Evolutionary conservation across 1,140 invertebrate genomes (phyloP).

Genomic region (Caenorhabditis brenneri): DNA sequence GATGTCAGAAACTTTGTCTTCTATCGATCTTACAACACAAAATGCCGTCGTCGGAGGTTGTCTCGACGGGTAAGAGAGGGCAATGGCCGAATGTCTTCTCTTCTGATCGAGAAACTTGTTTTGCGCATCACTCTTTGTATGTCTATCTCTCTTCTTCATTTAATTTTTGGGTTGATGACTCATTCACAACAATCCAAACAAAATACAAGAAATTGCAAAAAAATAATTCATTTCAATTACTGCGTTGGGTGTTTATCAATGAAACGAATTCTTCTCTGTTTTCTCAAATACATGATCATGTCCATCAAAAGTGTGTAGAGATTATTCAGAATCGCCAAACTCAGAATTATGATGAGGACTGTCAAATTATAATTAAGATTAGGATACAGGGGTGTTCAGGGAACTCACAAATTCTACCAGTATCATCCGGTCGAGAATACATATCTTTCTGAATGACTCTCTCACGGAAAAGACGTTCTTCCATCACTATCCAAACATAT

Average conservation of each 20-base stretch:
- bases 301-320: neutral
- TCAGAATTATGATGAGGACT: neutral
- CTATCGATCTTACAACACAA: neutral
- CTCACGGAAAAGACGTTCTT: neutral
- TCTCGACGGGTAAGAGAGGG: neutral
- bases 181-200: neutral
- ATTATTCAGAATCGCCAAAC: neutral
- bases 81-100: too few species aligned
- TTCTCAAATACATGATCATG: neutral
- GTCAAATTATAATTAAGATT: too few species aligned
- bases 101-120: conserved; percentile 1
- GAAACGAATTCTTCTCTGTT: conserved; percentile 13
- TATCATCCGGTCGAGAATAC: neutral
- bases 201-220: neutral
- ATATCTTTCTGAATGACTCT: neutral
- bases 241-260: neutral
- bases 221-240: neutral
- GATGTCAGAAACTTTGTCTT: neutral
- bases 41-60: neutral
- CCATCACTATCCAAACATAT: neutral
- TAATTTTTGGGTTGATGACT: neutral
- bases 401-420: conserved; percentile 8
- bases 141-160: neutral
- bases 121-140: neutral
- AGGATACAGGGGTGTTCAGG: too few species aligned